Conservation (phyloP, 1,140 invertebrate species). For the Microvelia longipes region DNA sequence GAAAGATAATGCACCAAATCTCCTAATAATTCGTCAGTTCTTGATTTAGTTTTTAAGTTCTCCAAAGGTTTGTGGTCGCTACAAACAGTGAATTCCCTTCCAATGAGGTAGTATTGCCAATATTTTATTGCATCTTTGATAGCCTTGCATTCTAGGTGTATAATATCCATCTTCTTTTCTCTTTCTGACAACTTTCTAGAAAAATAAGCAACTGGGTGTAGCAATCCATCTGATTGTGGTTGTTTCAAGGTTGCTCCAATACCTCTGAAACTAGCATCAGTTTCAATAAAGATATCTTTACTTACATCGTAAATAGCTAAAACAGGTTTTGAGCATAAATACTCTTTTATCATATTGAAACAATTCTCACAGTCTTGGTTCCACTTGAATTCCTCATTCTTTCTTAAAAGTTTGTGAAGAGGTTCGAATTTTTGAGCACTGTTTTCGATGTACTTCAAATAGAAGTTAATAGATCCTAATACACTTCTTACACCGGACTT, state of each 20-base stretch:
- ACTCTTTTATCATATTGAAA: constrained; percentile 26
- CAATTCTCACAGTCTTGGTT: constrained; percentile 24
- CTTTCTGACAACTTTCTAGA: constrained; percentile 4
- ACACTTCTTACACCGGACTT: constrained; percentile 18
- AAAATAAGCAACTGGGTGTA: constrained; percentile 16
- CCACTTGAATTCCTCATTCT: constrained; percentile 25
- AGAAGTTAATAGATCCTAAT: constrained; percentile 20
- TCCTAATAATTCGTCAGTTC: constrained; percentile 14
- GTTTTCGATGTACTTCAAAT: constrained; percentile 21
- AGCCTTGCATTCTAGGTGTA: constrained; percentile 20
- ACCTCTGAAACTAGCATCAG: constrained; percentile 24
- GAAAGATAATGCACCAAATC: constrained; percentile 15
- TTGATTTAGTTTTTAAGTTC: constrained; percentile 14
- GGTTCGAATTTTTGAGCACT: constrained; percentile 24
- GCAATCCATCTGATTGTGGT: background rate
- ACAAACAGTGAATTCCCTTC: constrained; percentile 11
- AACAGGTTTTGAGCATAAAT: constrained; percentile 26
- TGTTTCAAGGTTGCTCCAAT: constrained; percentile 1
- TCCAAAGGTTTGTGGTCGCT: constrained; percentile 18
- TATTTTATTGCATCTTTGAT: constrained; percentile 19
- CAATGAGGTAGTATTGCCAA: constrained; percentile 19
- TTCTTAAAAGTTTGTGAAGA: constrained; percentile 25
- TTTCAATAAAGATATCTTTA: constrained; percentile 21
- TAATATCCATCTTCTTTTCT: constrained; percentile 21
- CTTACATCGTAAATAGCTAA: constrained; percentile 23